Conservation (phyloP, 2,888 invertebrate species). For the Lycocerus yunnanus region DNA sequence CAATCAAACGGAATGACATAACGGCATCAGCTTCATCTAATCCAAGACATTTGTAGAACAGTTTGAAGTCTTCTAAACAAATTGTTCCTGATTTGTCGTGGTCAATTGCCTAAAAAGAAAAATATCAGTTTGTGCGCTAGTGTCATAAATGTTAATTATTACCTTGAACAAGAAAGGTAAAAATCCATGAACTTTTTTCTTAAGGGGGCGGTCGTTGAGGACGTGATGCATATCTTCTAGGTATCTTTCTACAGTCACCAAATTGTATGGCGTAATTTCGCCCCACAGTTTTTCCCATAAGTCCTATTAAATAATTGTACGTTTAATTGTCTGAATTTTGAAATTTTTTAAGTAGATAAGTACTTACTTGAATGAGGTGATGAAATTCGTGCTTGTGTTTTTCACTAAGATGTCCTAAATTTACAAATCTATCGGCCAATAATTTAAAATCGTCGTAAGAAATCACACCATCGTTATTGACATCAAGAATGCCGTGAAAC, state of each 20-base stretch:
- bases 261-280: constrained; percentile 78
- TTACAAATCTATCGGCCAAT: constrained; percentile 73
- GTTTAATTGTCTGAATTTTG: not conserved
- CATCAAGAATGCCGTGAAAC: constrained; percentile 79
- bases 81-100: constrained; percentile 79
- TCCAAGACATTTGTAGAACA: constrained; percentile 81
- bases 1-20: constrained; percentile 78
- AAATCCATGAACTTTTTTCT: constrained; percentile 76
- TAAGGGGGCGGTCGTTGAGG: constrained; percentile 73
- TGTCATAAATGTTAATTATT: constrained; percentile 31
- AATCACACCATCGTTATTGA: constrained; percentile 85
- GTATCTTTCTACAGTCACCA: constrained; percentile 81
- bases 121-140: not conserved
- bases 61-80: constrained; percentile 78
- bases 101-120: constrained; percentile 72
- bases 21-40: constrained; percentile 75
- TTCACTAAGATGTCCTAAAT: constrained; percentile 73
- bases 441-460: constrained; percentile 81
- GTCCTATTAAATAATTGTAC: constrained; percentile 55
- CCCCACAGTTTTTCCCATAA: constrained; percentile 87
- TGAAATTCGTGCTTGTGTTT: constrained; percentile 71
- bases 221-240: constrained; percentile 82
- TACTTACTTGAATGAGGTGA: constrained; percentile 68
- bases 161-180: constrained; percentile 84
- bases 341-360: too few species aligned